phyloP scores from a whole-genome alignment of 2,888 invertebrate species.

The Branchellion lobata region DNA sequence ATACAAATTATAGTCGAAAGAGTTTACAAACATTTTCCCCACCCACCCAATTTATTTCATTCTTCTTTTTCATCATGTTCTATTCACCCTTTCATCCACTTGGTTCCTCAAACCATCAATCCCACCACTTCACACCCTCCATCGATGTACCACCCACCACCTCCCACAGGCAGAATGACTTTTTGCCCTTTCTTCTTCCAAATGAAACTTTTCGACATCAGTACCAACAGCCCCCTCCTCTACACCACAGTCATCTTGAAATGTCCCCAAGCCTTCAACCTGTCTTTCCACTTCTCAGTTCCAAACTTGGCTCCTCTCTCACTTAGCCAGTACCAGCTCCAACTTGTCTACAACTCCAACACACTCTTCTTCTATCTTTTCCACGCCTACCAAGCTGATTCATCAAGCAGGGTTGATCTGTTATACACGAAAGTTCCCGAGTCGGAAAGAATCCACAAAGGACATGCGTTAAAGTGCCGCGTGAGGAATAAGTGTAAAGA shows the following conservation, averaged over 20 bases:
- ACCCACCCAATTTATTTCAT: no score
- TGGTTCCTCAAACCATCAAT: no score
- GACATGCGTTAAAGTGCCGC: no score
- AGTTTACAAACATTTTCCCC: no score
- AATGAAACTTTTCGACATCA: conserved; percentile 11
- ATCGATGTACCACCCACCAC: no score
- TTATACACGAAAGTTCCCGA: neutral
- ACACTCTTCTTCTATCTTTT: neutral
- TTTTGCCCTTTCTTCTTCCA: neutral
- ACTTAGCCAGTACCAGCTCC: neutral
- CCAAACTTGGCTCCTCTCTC: neutral
- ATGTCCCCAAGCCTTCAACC: neutral
- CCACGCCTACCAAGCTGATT: neutral
- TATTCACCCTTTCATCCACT: no score
- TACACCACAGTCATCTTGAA: neutral
- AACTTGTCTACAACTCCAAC: neutral
- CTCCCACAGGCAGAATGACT: neutral
- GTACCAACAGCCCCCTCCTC: neutral
- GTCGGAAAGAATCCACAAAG: no score
- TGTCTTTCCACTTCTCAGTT: neutral
- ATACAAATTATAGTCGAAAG: no score
- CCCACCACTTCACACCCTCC: no score
- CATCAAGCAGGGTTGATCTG: neutral
- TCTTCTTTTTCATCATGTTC: no score
- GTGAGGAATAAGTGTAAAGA: no score